These are phyloP conservation scores for Drosophila novamexicana DNA, from an alignment of 1,140 invertebrate genomes.

Conservation along the genomic window DNA sequence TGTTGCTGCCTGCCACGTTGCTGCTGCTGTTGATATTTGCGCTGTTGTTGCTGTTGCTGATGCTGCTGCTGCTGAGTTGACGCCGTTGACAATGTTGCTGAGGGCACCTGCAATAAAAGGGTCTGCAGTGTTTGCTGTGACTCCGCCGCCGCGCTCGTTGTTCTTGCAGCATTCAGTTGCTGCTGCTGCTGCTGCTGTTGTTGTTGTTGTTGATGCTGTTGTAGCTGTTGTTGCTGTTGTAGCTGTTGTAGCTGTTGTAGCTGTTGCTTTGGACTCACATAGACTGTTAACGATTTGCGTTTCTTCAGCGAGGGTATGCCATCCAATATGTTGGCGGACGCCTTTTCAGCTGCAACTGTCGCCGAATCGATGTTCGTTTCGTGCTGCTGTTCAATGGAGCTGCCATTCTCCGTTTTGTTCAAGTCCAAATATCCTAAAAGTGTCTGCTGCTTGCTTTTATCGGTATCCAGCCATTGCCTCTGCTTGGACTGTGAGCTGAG, in stretches of 20 bases:
- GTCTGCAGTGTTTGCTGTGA: conserved; percentile 56
- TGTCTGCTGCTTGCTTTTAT: conserved; percentile 60
- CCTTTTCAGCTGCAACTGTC: conserved; percentile 39
- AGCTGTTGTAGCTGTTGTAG: conserved; percentile 58
- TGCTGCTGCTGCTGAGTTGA: conserved; percentile 41
- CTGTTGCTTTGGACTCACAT: conserved; percentile 84
- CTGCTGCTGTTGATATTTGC: conserved; percentile 31
- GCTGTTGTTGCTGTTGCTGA: conserved; percentile 33
- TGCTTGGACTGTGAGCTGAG: conserved; percentile 78
- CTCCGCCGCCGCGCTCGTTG: conserved; percentile 19
- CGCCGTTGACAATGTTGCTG: conserved; percentile 41
- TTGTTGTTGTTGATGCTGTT: conserved; percentile 36
- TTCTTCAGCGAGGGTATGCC: conserved; percentile 82
- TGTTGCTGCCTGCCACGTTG: conserved; percentile 44
- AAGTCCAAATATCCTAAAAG: conserved; percentile 74
- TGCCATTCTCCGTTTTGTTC: conserved; percentile 65
- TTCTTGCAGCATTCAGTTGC: conserved; percentile 34
- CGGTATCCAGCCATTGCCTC: conserved; percentile 74
- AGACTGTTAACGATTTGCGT: conserved; percentile 84
- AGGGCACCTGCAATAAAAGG: conserved; percentile 68
- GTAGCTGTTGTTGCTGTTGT: conserved; percentile 50
- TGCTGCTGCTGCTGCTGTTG: conserved; percentile 48
- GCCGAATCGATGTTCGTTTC: conserved; percentile 52
- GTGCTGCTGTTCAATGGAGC: conserved; percentile 34
- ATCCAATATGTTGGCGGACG: conserved; percentile 74